Base-by-base conservation (phyloP, 35 echinoderm and acorn worm species). In the Acanthaster planci region DNA sequence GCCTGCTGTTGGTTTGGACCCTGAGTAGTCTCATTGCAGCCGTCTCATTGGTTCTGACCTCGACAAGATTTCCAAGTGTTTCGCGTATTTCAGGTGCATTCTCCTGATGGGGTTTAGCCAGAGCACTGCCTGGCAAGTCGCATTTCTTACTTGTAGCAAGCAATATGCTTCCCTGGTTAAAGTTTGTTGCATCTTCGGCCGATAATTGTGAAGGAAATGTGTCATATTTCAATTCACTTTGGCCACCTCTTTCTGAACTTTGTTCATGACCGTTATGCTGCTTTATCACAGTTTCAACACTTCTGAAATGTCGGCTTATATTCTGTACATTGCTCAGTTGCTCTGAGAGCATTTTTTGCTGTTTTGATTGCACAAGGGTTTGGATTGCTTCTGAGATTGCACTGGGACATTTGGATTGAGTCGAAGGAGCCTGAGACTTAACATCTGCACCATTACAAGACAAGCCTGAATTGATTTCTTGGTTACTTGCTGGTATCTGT, bases 261-360 rank as follows among this genome's bases (percentile, higher is more conserved):
- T 34, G 34, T 1, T 36, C 26, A 19, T 34, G 14, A 26, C 4
- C 30, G 18, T 27, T 47, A 36, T 6, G 26, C 64, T 72, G 64
- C 14, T 29, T 8, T 10, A 34, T 72, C 64, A 72, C 64, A 72
- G 64, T 72, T 72, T 36, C 29, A 72, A 72, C 5, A 30, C 26
- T 72, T 72, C 64, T 72, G 64, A 72, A 72, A 9, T 72, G 64
- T 29, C 64, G 22, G 34, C 64, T 72, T 2, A 27, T 72, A 34
- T 72, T 72, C 9, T 72, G 64, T 10, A 72, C 64, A 31, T 4
- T 72, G 64, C 26, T 7, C 18, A 34, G 26, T 72, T 34, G 26
- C 23, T 72, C 23, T 7, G 22, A 1, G 9, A 34, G 26, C 0
- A 72, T 29, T 29, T 72, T 72, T 26, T 72, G 14, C 15, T 72